These are phyloP conservation scores for Xanthostigma xanthostigma DNA, from an alignment of 2,888 invertebrate species.

Conservation along the genomic window DNA sequence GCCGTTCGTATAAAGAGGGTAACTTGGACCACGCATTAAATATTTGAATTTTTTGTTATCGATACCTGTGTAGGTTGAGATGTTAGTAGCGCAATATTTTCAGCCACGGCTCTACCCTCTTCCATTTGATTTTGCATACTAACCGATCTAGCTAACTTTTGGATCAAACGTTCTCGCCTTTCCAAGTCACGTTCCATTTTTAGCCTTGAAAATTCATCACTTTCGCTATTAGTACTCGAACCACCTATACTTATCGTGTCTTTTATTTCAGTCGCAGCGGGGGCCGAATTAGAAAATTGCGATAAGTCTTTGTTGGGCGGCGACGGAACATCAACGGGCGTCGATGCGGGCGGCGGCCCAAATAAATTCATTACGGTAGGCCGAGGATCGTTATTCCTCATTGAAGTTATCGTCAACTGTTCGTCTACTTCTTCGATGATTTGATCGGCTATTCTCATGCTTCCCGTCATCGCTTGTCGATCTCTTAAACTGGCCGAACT, in stretches of 20 bases:
- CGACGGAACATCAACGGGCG: constrained; percentile 35
- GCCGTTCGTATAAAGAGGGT: no score
- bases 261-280: constrained; percentile 4
- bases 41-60: no score
- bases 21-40: no score
- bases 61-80: no score
- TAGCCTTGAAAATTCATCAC: constrained; percentile 57
- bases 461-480: constrained; percentile 23
- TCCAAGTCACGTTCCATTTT: constrained; percentile 53
- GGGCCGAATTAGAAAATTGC: constrained; percentile 16
- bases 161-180: constrained; percentile 43
- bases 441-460: constrained; percentile 53
- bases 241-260: constrained; percentile 28
- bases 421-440: constrained; percentile 68
- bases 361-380: constrained; percentile 52
- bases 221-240: constrained; percentile 26
- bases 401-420: constrained; percentile 65
- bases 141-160: constrained; percentile 42
- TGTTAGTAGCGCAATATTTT: no score
- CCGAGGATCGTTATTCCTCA: constrained; percentile 39
- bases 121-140: constrained; percentile 28
- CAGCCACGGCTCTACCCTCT: no score
- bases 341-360: constrained; percentile 25
- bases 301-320: constrained; percentile 20
- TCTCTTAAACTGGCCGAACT: constrained; percentile 24